Percentiles rank a stretch among this genome's conserved stretches.
phyloP scores from a whole-genome alignment of 2,888 invertebrate species.

The Gymnosoma rotundatum region DNA sequence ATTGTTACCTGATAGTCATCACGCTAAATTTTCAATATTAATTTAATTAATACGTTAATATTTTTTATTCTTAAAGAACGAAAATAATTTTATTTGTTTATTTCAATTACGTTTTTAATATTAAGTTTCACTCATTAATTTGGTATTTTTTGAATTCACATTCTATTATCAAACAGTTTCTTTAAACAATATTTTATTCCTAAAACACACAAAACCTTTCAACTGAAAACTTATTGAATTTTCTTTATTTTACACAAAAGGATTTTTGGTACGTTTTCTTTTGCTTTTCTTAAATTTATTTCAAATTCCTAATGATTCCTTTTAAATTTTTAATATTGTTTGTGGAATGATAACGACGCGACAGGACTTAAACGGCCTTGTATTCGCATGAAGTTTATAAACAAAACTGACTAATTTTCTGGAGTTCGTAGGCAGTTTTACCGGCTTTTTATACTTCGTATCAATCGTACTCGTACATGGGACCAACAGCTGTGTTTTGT shows the following conservation, averaged over 20 bases:
- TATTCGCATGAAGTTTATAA: slow-evolving; percentile 23
- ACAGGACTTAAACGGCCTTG: not conserved
- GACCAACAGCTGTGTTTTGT: slow-evolving; percentile 33
- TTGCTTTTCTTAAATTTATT: not conserved
- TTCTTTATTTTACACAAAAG: not conserved
- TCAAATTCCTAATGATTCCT: not conserved
- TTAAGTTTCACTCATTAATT: no score
- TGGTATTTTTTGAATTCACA: no score
- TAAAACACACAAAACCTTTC: no score
- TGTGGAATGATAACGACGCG: not conserved
- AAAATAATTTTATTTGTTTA: no score
- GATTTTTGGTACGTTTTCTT: not conserved
- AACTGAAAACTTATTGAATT: not conserved
- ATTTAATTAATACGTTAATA: no score
- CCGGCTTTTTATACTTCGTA: slow-evolving; percentile 10
- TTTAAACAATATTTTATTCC: no score
- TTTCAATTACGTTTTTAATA: no score
- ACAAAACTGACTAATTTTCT: slow-evolving; percentile 6
- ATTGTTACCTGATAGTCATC: no score
- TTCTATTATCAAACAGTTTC: no score
- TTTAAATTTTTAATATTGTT: not conserved
- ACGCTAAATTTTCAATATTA: no score
- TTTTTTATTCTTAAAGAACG: no score
- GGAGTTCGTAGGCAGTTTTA: not conserved
- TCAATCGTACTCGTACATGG: not conserved